A percentile compares a stretch with the other conserved stretches of the same genome.
phyloP scores from a whole-genome alignment of 2,113 vertebrate genomes.

The Tachysurus fulvidraco region DNA sequence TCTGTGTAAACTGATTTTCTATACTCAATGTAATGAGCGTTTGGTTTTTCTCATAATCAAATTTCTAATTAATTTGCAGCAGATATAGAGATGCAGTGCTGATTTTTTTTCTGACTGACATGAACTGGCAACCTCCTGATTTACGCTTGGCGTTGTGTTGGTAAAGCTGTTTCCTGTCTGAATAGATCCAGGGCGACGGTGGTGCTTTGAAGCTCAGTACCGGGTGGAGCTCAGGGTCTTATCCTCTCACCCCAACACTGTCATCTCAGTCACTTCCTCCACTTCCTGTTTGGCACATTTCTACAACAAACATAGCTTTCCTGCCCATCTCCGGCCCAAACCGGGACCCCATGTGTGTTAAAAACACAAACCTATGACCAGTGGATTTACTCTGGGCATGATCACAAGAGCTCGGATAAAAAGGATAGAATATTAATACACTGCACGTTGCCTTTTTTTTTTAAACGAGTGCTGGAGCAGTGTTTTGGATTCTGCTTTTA shows the following conservation, averaged over 20 bases:
- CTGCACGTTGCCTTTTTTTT: background rate
- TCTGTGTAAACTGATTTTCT: background rate
- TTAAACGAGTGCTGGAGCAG: background rate
- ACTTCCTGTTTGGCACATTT: slow-evolving; percentile 66
- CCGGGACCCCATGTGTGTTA: background rate
- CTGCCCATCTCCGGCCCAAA: slow-evolving; percentile 47
- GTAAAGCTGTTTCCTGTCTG: slow-evolving; percentile 59
- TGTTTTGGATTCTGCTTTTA: background rate
- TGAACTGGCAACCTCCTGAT: background rate
- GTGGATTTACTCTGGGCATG: background rate
- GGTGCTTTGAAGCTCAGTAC: slow-evolving; percentile 58
- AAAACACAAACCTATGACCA: slow-evolving; percentile 29
- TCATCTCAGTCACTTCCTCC: slow-evolving; percentile 68
- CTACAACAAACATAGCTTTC: slow-evolving; percentile 65
- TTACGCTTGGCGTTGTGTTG: slow-evolving; percentile 19
- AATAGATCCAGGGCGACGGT: background rate
- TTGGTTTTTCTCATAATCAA: background rate
- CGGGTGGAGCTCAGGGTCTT: slow-evolving; percentile 29
- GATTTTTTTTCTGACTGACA: background rate
- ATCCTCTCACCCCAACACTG: slow-evolving; percentile 51
- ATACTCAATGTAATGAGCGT: background rate
- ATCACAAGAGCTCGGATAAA: background rate
- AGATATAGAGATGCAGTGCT: background rate
- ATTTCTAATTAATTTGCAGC: background rate
- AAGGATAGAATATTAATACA: background rate